Evolutionary conservation across 2,888 invertebrate species (phyloP), one percentile per base, ranked within the genome.

Genomic region (Onthophagus sagittarius): DNA sequence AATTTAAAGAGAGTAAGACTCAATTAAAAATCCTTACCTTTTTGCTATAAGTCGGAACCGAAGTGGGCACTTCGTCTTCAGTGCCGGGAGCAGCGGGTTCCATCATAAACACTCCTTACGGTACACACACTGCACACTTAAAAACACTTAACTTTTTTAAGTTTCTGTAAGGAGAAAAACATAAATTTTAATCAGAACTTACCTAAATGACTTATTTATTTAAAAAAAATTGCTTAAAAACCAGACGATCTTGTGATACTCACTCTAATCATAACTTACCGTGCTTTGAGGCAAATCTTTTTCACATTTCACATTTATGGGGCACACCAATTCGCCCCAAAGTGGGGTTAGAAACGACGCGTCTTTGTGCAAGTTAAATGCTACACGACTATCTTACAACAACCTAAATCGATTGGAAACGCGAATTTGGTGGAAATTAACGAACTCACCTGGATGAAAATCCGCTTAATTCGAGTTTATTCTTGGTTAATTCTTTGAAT

Each of bases 41-140:
- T 75, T 79, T 79, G 67, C 75, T 78, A 70, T 76, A 73, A 69
- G 64, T 15, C 33, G 72, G 75, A 62, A 77, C 63, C 70, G 76
- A 64, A 67, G 71, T 71, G 71, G 74, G 76, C 11, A 75, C 75
- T 72, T 79, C 77, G 62, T 78, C 79, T 75, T 79, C 79, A 15
- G 79, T 79, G 73, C 79, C 79, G 11, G 79, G 79, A 15, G 79
- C 78, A 63, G 78, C 79, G n/a, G 78, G 78, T 73, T 78, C 78
- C 78, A 78, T 78, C 71, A 67, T 65, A 63, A 72, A 72, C 74
- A 63, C 74, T 71, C 74, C 31, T 13, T 64, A 63, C 71, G 63
- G 23, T 7, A 15, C 63, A 74, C 74, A 74, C 74, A 69, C 31
- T 67, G 67, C 63, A 15, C 67, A 73, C 23, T 63, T 32, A 71